Evolutionary conservation across 2,113 vertebrate species (phyloP).

Genomic region (Alligator mississippiensis): DNA sequence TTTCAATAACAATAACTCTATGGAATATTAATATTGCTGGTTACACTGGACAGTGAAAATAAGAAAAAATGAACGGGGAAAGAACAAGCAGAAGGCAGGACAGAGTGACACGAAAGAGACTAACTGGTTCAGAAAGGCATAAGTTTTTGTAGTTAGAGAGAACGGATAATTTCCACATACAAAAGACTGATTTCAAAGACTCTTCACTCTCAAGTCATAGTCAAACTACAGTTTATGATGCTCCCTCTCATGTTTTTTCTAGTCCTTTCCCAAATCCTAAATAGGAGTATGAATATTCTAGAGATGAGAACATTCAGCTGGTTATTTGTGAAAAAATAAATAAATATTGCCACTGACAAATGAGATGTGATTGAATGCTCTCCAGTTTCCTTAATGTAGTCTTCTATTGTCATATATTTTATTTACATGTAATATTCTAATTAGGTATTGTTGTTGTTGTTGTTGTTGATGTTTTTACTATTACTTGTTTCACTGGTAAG

Average conservation of each 20-base stretch:
- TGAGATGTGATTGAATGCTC: not conserved
- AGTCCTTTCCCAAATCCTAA: not conserved
- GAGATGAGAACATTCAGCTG: too few relatives aligned
- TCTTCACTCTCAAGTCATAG: not conserved
- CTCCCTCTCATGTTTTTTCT: not conserved
- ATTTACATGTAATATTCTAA: not conserved
- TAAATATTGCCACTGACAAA: too few relatives aligned
- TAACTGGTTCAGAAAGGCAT: too few relatives aligned
- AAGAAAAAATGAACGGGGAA: not conserved
- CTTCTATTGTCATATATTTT: not conserved
- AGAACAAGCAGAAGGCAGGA: not conserved
- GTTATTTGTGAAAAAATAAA: too few relatives aligned
- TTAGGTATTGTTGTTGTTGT: not conserved
- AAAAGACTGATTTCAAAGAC: not conserved
- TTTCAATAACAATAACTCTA: not conserved
- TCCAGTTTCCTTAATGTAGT: not conserved
- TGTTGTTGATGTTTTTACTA: not conserved
- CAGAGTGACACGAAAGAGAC: not conserved
- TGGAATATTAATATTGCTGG: not conserved
- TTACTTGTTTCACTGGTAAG: not conserved
- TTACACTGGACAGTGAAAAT: not conserved
- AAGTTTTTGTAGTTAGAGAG: too few relatives aligned
- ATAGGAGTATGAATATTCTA: too few relatives aligned
- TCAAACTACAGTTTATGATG: not conserved
- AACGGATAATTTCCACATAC: too few relatives aligned